phyloP scores from a whole-genome alignment of 2,797 vertebrate species.

The Ctenopoma kingsleyae region DNA sequence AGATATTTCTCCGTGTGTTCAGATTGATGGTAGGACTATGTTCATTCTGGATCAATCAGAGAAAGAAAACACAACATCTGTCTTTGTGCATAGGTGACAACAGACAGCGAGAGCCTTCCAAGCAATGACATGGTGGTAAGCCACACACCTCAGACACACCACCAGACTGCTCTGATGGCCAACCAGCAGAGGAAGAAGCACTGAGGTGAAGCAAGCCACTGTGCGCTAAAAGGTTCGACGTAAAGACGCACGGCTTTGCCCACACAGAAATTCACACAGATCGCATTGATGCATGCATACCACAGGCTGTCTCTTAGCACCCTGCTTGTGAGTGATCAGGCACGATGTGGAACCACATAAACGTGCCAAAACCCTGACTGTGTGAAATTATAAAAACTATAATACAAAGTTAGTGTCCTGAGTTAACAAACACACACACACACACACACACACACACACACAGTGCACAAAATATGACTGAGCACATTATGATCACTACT shows the following conservation, averaged over 20 bases:
- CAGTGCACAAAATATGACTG: slow-evolving; percentile 6
- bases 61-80: slow-evolving; percentile 12
- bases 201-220: slow-evolving; percentile 52
- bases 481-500: neutral
- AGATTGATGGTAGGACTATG: neutral
- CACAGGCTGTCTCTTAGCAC: slow-evolving; percentile 55
- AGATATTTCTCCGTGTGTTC: neutral
- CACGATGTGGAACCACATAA: slow-evolving; percentile 49
- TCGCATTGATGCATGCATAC: slow-evolving; percentile 55
- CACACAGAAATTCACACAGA: slow-evolving; percentile 53
- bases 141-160: slow-evolving; percentile 80
- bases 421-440: slow-evolving; percentile 5
- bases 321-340: slow-evolving; percentile 43
- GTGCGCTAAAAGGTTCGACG: slow-evolving; percentile 38
- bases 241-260: slow-evolving; percentile 55
- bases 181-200: slow-evolving; percentile 43
- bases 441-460: neutral
- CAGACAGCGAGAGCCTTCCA: slow-evolving; percentile 52
- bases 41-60: slow-evolving; percentile 21
- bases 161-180: slow-evolving; percentile 62
- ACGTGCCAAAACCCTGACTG: slow-evolving; percentile 46
- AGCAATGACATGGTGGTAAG: slow-evolving; percentile 71
- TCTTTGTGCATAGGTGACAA: slow-evolving; percentile 57
- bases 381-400: slow-evolving; percentile 35
- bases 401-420: slow-evolving; percentile 20